Conservation (phyloP, 2,113 vertebrate species). For the Megaleporinus macrocephalus region DNA sequence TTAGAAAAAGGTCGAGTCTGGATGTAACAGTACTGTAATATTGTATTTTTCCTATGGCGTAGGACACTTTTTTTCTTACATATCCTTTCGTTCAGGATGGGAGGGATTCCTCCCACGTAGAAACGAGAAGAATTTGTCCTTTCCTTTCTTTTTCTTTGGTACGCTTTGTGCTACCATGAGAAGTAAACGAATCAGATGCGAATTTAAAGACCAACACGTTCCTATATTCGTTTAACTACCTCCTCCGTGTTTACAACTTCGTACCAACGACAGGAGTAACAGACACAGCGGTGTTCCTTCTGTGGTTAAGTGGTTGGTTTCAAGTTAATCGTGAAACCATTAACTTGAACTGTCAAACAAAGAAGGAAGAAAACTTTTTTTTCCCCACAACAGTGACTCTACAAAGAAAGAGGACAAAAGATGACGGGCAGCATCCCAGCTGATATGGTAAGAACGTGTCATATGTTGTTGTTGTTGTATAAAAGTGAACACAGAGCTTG, state of each 20-base stretch:
- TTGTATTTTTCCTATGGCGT: constrained; percentile 72
- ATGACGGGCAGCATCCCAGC: constrained; percentile 78
- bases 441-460: constrained; percentile 74
- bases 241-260: constrained; percentile 38
- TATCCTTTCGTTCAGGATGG: constrained; percentile 67
- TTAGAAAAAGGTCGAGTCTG: constrained; percentile 37
- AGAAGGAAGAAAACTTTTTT: constrained; percentile 28
- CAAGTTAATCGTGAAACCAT: constrained; percentile 14
- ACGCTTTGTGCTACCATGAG: constrained; percentile 47
- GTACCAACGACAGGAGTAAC: constrained; percentile 46
- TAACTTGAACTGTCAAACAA: constrained; percentile 26
- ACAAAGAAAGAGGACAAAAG: constrained; percentile 57
- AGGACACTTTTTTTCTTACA: constrained; percentile 66
- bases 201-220: constrained; percentile 57
- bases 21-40: constrained; percentile 59
- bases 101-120: constrained; percentile 64
- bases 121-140: constrained; percentile 32
- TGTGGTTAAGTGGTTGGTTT: constrained; percentile 36
- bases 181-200: constrained; percentile 61
- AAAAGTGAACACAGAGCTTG: background rate
- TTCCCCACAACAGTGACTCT: constrained; percentile 43
- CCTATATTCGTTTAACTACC: constrained; percentile 54
- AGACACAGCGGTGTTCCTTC: constrained; percentile 50
- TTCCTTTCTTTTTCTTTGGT: background rate
- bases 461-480: background rate